These are phyloP conservation scores for Heteropelma amictum DNA, from an alignment of 2,888 invertebrate genomes.

Conservation along the genomic window DNA sequence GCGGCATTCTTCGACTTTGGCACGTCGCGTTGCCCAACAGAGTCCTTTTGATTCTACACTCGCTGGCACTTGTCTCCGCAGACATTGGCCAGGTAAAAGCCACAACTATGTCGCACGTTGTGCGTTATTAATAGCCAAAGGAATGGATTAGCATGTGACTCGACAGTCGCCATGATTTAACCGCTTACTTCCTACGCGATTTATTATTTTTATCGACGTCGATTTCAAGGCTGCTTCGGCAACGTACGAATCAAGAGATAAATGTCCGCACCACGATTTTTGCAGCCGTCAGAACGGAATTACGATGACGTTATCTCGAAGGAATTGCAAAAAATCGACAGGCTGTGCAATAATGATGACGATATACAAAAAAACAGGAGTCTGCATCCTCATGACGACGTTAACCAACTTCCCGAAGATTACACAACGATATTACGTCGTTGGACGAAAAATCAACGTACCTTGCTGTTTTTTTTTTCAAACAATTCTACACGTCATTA, in stretches of 20 bases:
- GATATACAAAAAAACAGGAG: background rate
- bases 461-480: too few species aligned
- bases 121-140: constrained; percentile 30
- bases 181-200: constrained; percentile 33
- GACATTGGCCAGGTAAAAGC: constrained; percentile 10
- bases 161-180: constrained; percentile 16
- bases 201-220: constrained; percentile 51
- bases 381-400: background rate
- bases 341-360: background rate
- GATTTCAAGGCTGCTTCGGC: constrained; percentile 36
- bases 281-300: constrained; percentile 14
- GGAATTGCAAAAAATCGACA: background rate
- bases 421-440: background rate
- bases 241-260: constrained; percentile 3
- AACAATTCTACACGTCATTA: too few species aligned
- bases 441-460: too few species aligned
- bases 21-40: background rate
- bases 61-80: background rate
- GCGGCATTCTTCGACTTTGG: constrained; percentile 33
- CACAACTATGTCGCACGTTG: constrained; percentile 6
- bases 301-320: constrained; percentile 29
- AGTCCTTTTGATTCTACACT: constrained; percentile 3
- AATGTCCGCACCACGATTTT: constrained; percentile 1
- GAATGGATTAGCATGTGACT: constrained; percentile 27
- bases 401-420: background rate